phyloP scores from a whole-genome alignment of 2,888 invertebrate genomes.

The Heterodera filipjevi region DNA sequence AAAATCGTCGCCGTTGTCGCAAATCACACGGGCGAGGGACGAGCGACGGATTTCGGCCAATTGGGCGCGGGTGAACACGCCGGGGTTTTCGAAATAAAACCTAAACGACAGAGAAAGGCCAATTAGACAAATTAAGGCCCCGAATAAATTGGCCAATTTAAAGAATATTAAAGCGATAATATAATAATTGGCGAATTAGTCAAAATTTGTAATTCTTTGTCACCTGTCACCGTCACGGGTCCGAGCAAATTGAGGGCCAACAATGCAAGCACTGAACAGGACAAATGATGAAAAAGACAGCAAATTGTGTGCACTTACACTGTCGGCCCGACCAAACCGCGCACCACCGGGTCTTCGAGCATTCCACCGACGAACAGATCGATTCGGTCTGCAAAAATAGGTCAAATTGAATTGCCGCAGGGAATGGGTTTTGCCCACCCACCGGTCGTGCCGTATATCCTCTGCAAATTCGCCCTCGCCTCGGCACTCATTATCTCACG shows the following conservation, averaged over 20 bases:
- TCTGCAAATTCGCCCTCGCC: constrained; percentile 52
- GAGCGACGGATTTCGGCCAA: constrained; percentile 81
- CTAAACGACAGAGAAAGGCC: constrained; percentile 46
- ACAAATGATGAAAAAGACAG: background rate
- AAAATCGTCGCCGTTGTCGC: constrained; percentile 82
- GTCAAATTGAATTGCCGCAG: background rate
- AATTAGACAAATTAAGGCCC: no score
- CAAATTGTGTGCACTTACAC: constrained; percentile 48
- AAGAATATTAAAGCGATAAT: no score
- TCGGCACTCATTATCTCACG: constrained; percentile 57
- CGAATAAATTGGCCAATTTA: no score
- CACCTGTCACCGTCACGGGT: constrained; percentile 69
- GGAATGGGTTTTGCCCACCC: background rate
- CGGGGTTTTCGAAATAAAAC: constrained; percentile 69
- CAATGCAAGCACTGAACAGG: constrained; percentile 65
- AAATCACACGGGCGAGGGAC: constrained; percentile 82
- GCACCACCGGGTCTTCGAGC: constrained; percentile 68
- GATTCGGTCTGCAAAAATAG: constrained; percentile 42
- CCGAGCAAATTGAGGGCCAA: constrained; percentile 69
- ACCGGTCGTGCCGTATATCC: constrained; percentile 55
- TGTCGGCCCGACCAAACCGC: constrained; percentile 69
- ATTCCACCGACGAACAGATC: constrained; percentile 70
- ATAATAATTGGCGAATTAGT: no score
- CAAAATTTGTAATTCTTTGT: background rate
- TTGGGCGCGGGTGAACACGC: constrained; percentile 70